Conservation (phyloP, 2,113 vertebrate species). For the Phylloscopus trochilus region DNA sequence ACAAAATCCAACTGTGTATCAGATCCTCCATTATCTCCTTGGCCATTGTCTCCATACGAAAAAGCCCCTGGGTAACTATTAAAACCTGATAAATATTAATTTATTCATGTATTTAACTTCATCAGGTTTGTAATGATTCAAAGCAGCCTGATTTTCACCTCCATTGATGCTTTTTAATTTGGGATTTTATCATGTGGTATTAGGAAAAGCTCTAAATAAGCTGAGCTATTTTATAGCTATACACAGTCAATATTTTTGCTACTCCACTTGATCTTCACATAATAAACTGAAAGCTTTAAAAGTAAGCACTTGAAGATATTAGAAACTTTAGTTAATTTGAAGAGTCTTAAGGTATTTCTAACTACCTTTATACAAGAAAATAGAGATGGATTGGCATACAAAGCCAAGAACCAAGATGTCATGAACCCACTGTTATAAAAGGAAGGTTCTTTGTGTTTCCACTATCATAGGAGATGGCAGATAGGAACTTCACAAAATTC, state of each 20-base stretch:
- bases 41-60: not conserved
- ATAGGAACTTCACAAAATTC: not conserved
- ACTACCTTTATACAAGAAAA: not conserved
- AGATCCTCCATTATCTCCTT: not conserved
- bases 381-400: not conserved
- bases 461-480: not conserved
- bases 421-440: not conserved
- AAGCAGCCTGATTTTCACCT: not conserved
- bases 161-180: not conserved
- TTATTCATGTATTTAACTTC: not conserved
- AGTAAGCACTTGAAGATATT: not conserved
- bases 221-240: not conserved
- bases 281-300: conserved; percentile 5
- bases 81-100: not conserved
- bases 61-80: not conserved
- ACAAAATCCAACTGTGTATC: not conserved
- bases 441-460: not conserved
- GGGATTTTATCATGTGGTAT: not conserved
- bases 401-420: not conserved
- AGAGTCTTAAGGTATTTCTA: not conserved
- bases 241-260: not conserved
- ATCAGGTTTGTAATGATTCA: not conserved
- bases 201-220: not conserved
- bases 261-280: not conserved
- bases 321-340: not conserved